phyloP scores from a whole-genome alignment of 2,888 invertebrate genomes.

The Phyllotreta striolata region DNA sequence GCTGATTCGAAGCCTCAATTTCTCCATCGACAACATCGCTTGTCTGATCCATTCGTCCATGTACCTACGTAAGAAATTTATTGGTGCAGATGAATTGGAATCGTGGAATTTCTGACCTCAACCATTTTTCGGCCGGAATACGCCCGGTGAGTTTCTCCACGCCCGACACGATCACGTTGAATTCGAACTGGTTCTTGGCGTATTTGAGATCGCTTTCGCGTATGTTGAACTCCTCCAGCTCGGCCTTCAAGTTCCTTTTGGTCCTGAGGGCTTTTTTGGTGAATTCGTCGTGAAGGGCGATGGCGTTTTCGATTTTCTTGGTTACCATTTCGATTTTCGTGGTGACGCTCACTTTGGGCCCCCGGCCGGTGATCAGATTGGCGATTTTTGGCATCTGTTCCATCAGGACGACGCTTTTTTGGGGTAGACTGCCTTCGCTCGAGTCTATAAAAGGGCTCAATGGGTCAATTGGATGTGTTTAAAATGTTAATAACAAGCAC shows the following conservation, averaged over 20 bases:
- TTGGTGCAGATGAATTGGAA: not conserved
- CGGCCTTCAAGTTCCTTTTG: constrained; percentile 45
- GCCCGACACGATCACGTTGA: constrained; percentile 59
- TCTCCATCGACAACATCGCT: constrained; percentile 66
- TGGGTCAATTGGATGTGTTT: too few species aligned
- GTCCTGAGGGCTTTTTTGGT: constrained; percentile 42
- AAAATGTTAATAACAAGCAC: too few species aligned
- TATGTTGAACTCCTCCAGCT: constrained; percentile 64
- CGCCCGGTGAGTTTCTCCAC: constrained; percentile 67
- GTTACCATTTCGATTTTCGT: constrained; percentile 50
- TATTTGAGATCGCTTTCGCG: constrained; percentile 64
- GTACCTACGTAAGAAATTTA: constrained; percentile 58
- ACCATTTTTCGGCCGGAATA: constrained; percentile 67
- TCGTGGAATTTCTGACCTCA: constrained; percentile 17
- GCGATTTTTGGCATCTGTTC: constrained; percentile 24
- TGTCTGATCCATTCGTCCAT: constrained; percentile 70
- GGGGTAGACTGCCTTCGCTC: not conserved
- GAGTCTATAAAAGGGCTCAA: not conserved
- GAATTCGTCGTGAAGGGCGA: constrained; percentile 40
- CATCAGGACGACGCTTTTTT: not conserved
- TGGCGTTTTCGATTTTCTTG: constrained; percentile 48
- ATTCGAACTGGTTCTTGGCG: constrained; percentile 63
- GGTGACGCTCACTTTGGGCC: constrained; percentile 45
- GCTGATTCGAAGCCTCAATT: constrained; percentile 66
- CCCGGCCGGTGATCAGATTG: constrained; percentile 33